Base-by-base conservation (phyloP, 2,797 vertebrate genomes). In the Halcyon badia region DNA sequence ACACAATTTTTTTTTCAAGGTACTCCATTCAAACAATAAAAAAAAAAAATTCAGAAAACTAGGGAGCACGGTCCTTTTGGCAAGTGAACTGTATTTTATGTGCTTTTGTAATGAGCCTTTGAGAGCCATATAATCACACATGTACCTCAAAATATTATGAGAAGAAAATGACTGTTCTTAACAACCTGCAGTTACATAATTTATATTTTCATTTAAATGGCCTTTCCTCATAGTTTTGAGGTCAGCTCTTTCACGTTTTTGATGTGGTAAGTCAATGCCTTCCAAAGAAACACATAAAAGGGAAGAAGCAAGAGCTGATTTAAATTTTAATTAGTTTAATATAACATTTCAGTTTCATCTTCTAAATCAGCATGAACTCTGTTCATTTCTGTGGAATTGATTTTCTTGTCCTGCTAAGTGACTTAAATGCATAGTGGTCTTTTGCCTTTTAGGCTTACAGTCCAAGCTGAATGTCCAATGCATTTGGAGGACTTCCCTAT, bases 401-500 rank as follows among this genome's bases (percentile, higher is more conserved):
- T 97, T 94, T 97, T 97, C 64, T 93, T 98, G 46, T 93, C 49
- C 83, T 97, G 70, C 35, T 96, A 94, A 94, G 90, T 73, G 78
- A 71, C 49, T 97, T 96, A 94, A 97, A 96, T 65, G 75, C 91
- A 94, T 68, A 88, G 49, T 6, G 68, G 14, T 90, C 76, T 97
- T 98, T 97, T 98, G 54, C 85, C 78, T 97, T 97, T 93, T 98
- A 99, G 99, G 98, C 99, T 99, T 97, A 99, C 99, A 83, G 99
- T 99, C 93, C 99, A 99, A 98, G 99, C 99, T 60, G 99, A 99
- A 98, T 99, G 99, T 96, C 99, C 99, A 58, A 99, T 99, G 99
- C 99, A 99, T 97, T 98, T 99, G 97, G 99, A 99, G 97, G 99
- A 99, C 97, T 99, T 99, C 97, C 99, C 99, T 89, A 99, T 99